Conservation (phyloP, 2,888 invertebrate species). For the Lacanobia oleracea region DNA sequence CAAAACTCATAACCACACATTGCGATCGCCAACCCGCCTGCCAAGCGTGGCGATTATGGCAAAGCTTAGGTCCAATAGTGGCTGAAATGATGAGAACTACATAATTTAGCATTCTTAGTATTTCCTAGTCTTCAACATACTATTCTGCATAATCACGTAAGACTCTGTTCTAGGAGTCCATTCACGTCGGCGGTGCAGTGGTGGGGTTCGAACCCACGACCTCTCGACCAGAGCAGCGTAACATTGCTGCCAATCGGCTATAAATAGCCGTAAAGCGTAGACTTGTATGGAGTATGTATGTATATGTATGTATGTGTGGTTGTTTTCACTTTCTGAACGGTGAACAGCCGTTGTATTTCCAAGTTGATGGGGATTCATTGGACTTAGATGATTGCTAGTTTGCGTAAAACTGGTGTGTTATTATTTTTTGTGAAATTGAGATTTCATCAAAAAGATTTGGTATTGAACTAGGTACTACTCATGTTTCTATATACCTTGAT, state of each 20-base stretch:
- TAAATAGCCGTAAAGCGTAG: slow-evolving; percentile 7
- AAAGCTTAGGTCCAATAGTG: too few species aligned
- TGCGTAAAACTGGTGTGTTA: background rate
- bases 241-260: slow-evolving; percentile 7
- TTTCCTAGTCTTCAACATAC: background rate
- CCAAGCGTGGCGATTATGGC: too few species aligned
- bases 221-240: slow-evolving; percentile 15
- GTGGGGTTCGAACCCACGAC: slow-evolving; percentile 41
- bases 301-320: background rate
- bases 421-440: too few species aligned
- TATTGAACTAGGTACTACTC: background rate
- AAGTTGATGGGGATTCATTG: background rate
- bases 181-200: slow-evolving; percentile 7
- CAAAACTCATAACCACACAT: too few species aligned
- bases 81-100: too few species aligned
- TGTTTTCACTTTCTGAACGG: slow-evolving; percentile 37
- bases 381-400: background rate
- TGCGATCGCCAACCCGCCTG: too few species aligned
- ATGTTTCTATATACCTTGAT: too few species aligned
- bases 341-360: background rate
- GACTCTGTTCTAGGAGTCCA: slow-evolving; percentile 8
- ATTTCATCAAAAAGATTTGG: too few species aligned
- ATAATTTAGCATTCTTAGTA: background rate
- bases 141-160: slow-evolving; percentile 17
- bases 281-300: background rate